Percentiles rank a stretch among this genome's conserved stretches.
Evolutionary conservation across 1,140 invertebrate species (phyloP).

Genomic region (Papilio machaon): DNA sequence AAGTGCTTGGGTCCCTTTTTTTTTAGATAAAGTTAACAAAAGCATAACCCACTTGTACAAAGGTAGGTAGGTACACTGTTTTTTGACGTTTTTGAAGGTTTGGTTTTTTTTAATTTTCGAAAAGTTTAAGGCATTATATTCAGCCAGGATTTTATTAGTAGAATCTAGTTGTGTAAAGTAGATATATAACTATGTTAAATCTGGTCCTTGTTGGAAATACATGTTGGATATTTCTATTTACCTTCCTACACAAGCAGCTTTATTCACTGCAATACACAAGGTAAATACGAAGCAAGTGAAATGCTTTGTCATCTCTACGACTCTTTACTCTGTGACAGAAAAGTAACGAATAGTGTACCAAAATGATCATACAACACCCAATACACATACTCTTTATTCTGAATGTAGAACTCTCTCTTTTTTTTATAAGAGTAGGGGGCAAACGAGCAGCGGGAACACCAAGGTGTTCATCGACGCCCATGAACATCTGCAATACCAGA

Average conservation of each 20-base stretch:
- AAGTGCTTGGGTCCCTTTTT: too few relatives aligned
- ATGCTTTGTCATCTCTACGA: constrained; percentile 1
- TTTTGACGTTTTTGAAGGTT: neutral
- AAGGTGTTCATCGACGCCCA: too few relatives aligned
- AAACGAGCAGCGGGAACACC: too few relatives aligned
- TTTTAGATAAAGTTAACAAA: neutral
- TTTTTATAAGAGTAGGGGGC: too few relatives aligned
- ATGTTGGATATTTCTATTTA: neutral
- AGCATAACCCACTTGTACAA: too few relatives aligned
- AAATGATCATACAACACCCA: neutral
- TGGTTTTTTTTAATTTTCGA: neutral
- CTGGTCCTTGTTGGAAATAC: neutral
- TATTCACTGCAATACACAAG: neutral
- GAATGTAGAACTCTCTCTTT: too few relatives aligned
- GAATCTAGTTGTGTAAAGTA: neutral
- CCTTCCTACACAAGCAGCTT: neutral
- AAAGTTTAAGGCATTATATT: neutral
- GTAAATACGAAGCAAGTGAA: neutral
- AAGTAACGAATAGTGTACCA: neutral
- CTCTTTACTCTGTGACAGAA: neutral
- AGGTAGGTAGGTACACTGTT: neutral
- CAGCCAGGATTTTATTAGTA: neutral
- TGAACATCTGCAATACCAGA: too few relatives aligned
- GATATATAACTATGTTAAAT: neutral
- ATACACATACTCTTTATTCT: neutral